Evolutionary conservation across 2,888 invertebrate species (phyloP), one percentile per base, ranked within the genome.

Genomic region (Chrysina gloriosa): DNA sequence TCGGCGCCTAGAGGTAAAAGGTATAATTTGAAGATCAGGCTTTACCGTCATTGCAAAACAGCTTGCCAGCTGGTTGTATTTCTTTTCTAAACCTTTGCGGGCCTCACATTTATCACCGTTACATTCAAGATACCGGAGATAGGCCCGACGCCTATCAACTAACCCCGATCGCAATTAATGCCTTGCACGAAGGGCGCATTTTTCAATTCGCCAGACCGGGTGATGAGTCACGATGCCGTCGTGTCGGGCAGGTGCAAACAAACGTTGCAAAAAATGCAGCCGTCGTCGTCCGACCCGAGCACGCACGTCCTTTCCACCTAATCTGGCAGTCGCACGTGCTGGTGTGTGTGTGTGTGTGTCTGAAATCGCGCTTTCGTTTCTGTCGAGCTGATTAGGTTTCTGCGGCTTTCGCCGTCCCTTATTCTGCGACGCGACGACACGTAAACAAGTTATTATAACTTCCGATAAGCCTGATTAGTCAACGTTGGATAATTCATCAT

Each of bases 261-360:
- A 45, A 19, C 45, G 45, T 45, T 45, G 45, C 45, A 45, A 45
- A 45, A 45, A 45, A 45, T 45, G 45, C 45, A 21, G 21, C 19
- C 19, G 16, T 9, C 6, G 9, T n/a, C 45, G 21, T 9, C 16
- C 16, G 4, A 11, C 16, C 3, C 11, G 6, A 7, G 42, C 19
- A 6, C 31, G 31, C 7, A n/a, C 31, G 1, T 9, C 9, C 31
- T 31, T 9, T n/a, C 31, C n/a, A 31, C n/a, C 31, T 31, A 31
- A 31, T 31, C 31, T 31, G 3, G 1, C 7, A 31, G 7, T n/a
- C 31, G 31, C n/a, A n/a, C n/a, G n/a, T n/a, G n/a, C 36, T 9
- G 14, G 14, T 36, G 7, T 2, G 36, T 14, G 36, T 11, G n/a
- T 14, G n/a, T 16, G 7, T 21, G 6, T 45, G 19, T 19, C 3